These are phyloP conservation scores for Linepithema humile DNA, from an alignment of 1,140 invertebrate genomes.

Conservation along the genomic window DNA sequence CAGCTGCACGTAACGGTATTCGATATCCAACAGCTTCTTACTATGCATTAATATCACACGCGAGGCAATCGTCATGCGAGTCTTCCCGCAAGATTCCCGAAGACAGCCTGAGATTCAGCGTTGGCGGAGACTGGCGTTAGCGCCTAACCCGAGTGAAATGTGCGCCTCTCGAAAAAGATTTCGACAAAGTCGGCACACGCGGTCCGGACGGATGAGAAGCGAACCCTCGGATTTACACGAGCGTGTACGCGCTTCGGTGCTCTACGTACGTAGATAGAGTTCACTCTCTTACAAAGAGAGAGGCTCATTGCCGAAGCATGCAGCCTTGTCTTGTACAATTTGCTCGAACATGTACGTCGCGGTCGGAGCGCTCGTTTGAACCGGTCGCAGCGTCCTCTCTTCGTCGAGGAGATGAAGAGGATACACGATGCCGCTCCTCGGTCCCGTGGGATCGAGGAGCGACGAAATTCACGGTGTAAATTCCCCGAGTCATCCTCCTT, in stretches of 20 bases:
- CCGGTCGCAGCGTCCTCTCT: constrained; percentile 69
- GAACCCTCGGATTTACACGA: not conserved
- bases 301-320: constrained; percentile 76
- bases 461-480: constrained; percentile 74
- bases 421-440: constrained; percentile 64
- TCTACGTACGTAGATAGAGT: constrained; percentile 41
- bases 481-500: constrained; percentile 69
- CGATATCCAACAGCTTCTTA: not conserved
- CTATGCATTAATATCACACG: not conserved
- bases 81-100: too few relatives aligned
- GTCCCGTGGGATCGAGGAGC: constrained; percentile 71
- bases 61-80: not conserved
- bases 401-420: constrained; percentile 70
- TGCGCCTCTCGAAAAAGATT: not conserved
- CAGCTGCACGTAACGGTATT: constrained; percentile 7
- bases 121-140: not conserved
- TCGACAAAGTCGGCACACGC: not conserved
- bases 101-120: not conserved
- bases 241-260: constrained; percentile 15
- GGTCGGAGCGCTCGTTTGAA: constrained; percentile 76
- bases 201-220: not conserved
- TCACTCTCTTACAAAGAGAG: constrained; percentile 51
- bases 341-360: constrained; percentile 77
- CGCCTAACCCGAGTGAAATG: constrained; percentile 2
- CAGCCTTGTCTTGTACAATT: constrained; percentile 79